These are phyloP conservation scores for Crepidodera aurea DNA, from an alignment of 2,888 invertebrate species.

Conservation along the genomic window DNA sequence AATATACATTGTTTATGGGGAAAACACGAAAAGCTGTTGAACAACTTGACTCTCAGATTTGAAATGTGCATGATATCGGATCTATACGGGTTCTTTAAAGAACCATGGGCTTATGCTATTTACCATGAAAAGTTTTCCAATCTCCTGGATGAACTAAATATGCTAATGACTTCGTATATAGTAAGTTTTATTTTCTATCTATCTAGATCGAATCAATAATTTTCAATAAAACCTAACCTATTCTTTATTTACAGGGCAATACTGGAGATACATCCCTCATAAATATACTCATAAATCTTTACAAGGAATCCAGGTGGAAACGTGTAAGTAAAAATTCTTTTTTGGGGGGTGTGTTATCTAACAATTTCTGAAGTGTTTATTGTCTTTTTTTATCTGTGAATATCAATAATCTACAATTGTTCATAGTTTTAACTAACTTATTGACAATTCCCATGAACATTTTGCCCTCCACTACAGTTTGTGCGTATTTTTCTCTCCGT, in stretches of 20 bases:
- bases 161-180: conserved; percentile 44
- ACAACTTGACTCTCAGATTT: conserved; percentile 71
- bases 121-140: conserved; percentile 69
- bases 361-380: too few species aligned
- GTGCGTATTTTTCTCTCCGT: too few species aligned
- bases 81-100: conserved; percentile 71
- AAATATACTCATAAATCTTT: conserved; percentile 48
- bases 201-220: neutral
- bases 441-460: too few species aligned
- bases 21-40: conserved; percentile 75
- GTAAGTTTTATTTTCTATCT: conserved; percentile 28
- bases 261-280: conserved; percentile 46
- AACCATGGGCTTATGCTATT: conserved; percentile 71
- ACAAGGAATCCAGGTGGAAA: conserved; percentile 51
- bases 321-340: conserved; percentile 49
- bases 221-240: too few species aligned
- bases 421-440: too few species aligned
- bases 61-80: conserved; percentile 70
- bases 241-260: conserved; percentile 9
- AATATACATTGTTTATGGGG: conserved; percentile 73
- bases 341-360: too few species aligned
- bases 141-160: conserved; percentile 52
- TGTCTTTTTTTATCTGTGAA: too few species aligned
- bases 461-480: too few species aligned
- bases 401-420: too few species aligned